phyloP scores from a whole-genome alignment of 1,140 invertebrate genomes.

The Drosophila eugracilis region DNA sequence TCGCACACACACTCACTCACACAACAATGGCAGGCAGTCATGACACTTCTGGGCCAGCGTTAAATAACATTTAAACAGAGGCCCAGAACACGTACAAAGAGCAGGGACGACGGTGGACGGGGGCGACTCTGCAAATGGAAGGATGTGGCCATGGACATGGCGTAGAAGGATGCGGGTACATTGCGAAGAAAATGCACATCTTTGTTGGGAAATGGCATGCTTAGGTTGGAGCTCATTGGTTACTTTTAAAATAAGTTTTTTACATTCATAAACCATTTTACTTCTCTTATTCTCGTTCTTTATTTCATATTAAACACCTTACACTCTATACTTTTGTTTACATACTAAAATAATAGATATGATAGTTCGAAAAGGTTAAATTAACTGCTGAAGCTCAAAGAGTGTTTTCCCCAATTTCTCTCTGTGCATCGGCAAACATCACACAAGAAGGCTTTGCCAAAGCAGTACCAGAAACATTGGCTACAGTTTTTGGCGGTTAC shows the following conservation, averaged over 20 bases:
- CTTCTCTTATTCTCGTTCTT: too few species aligned
- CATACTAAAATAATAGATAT: too few species aligned
- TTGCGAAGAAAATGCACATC: not conserved
- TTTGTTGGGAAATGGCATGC: too few species aligned
- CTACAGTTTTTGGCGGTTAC: conserved; percentile 69
- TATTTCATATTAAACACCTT: too few species aligned
- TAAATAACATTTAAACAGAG: conserved; percentile 78
- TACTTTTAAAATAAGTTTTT: too few species aligned
- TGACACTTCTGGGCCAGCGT: conserved; percentile 66
- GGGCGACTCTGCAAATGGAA: conserved; percentile 3
- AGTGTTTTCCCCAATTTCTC: too few species aligned
- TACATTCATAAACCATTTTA: too few species aligned
- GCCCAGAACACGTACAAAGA: conserved; percentile 63
- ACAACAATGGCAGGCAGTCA: conserved; percentile 48
- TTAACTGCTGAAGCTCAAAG: too few species aligned
- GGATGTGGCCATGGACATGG: conserved; percentile 33
- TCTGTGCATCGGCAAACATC: conserved; percentile 37
- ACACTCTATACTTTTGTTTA: too few species aligned
- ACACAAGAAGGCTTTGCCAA: conserved; percentile 64
- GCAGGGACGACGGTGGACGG: conserved; percentile 4
- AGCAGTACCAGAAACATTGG: conserved; percentile 59
- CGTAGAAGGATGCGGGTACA: conserved; percentile 47
- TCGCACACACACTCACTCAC: conserved; percentile 2
- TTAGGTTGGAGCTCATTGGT: not conserved
- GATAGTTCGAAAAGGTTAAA: too few species aligned